Base-by-base conservation (phyloP, 64 coral and sea anemone genomes). In the Montipora capricornis region DNA sequence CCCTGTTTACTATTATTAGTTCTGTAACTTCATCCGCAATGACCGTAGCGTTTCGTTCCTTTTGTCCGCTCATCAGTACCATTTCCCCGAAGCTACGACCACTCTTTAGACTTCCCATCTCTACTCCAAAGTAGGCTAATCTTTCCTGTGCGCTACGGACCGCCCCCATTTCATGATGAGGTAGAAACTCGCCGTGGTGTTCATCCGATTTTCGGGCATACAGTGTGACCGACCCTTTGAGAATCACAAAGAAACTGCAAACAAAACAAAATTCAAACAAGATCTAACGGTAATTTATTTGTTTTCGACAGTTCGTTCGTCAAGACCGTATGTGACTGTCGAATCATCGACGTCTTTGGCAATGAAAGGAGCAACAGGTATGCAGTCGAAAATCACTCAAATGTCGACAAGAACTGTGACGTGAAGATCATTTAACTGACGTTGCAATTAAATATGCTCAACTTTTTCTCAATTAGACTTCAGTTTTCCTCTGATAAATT, bases 81-180 rank as follows among this genome's bases (percentile, higher is more conserved):
- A 90, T 62, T 51, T 98, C 96, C 29, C 96, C 96, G 73, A 98
- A 98, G 50, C 89, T 98, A 24, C 93, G 75, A 6, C 96, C 96
- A 19, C 79, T 67, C 6, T 87, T 94, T 11, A 98, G 87, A 87
- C 68, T 87, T 4, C 52, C 75, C 20, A 98, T 22, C 49, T 95
- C 96, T 53, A 84, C 84, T 64, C 96, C 96, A 92, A 98, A 98
- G 59, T 87, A 93, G 2, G 88, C 60, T 2, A 95, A 14, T 17
- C 96, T 82, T 77, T 98, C 96, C n/a, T 95, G 87, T 45, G 58
- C 53, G 73, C 87, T 95, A 12, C 80, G 89, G 1, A 95, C 96
- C 2, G 57, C 49, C 5, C 47, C 19, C 73, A 74, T 60, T 19
- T 98, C 96, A 11, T 82, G 26, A 14, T 94, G 82, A 10, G 48